Percentiles rank a stretch among this genome's conserved stretches.
These are phyloP conservation scores for Sula dactylatra DNA, from an alignment of 2,113 vertebrate genomes.

Conservation along the genomic window DNA sequence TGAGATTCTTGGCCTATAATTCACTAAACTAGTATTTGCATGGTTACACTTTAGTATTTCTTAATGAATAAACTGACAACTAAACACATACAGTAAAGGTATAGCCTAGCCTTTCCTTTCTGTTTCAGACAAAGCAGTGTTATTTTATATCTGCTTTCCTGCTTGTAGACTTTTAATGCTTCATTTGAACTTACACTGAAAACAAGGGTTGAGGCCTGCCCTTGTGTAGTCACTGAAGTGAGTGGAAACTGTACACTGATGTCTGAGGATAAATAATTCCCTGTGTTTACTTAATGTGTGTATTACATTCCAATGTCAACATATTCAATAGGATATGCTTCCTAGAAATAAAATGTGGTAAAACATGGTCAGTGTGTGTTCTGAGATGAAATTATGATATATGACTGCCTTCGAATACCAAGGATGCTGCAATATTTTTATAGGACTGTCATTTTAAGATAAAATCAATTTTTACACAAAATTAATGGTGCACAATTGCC, in stretches of 20 bases:
- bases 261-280: background rate
- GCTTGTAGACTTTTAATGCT: background rate
- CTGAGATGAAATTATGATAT: background rate
- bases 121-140: background rate
- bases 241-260: background rate
- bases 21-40: background rate
- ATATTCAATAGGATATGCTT: background rate
- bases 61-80: background rate
- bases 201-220: background rate
- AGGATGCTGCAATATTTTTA: background rate
- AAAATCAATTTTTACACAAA: background rate
- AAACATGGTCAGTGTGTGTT: background rate
- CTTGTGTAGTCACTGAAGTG: background rate
- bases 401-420: background rate
- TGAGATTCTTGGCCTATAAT: background rate
- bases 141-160: background rate
- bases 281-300: background rate
- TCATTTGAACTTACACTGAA: background rate
- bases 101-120: background rate
- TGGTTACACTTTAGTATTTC: background rate
- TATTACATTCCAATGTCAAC: background rate
- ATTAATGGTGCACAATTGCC: background rate
- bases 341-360: background rate
- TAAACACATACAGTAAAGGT: background rate
- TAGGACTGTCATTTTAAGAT: background rate